Conservation (phyloP, 2,113 vertebrate genomes). For the Rhagologus leucostigma region DNA sequence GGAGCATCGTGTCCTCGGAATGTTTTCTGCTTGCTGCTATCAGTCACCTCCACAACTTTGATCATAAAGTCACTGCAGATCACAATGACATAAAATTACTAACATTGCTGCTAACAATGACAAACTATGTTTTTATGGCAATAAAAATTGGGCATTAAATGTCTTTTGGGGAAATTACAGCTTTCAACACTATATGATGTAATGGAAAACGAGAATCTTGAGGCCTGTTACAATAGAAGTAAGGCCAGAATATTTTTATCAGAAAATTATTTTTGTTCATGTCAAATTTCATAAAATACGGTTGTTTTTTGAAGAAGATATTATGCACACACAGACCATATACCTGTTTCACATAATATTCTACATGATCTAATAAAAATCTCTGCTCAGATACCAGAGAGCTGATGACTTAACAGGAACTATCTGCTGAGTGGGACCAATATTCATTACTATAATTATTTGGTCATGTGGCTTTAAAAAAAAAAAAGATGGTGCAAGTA, state of each 20-base stretch:
- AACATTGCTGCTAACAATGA: not conserved
- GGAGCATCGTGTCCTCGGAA: slow-evolving; percentile 91
- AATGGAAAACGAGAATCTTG: not conserved
- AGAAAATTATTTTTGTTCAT: not conserved
- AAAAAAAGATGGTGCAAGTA: not conserved
- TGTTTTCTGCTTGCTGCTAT: slow-evolving; percentile 92
- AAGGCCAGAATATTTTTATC: not conserved
- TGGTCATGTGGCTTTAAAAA: not conserved
- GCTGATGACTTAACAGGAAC: not conserved
- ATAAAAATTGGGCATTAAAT: not conserved
- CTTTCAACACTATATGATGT: not conserved
- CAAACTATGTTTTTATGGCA: not conserved
- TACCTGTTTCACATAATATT: not conserved
- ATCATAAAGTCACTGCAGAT: slow-evolving; percentile 89
- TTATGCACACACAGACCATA: not conserved
- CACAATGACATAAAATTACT: not conserved
- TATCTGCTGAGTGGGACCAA: not conserved
- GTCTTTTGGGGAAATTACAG: not conserved
- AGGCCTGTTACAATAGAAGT: not conserved
- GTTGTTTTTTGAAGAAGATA: not conserved
- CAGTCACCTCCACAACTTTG: slow-evolving; percentile 90
- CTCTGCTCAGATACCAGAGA: not conserved
- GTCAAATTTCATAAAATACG: not conserved
- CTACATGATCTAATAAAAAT: not conserved
- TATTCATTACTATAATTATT: not conserved